phyloP scores from a whole-genome alignment of 1,140 invertebrate genomes.

The Ditylenchus dipsaci region DNA sequence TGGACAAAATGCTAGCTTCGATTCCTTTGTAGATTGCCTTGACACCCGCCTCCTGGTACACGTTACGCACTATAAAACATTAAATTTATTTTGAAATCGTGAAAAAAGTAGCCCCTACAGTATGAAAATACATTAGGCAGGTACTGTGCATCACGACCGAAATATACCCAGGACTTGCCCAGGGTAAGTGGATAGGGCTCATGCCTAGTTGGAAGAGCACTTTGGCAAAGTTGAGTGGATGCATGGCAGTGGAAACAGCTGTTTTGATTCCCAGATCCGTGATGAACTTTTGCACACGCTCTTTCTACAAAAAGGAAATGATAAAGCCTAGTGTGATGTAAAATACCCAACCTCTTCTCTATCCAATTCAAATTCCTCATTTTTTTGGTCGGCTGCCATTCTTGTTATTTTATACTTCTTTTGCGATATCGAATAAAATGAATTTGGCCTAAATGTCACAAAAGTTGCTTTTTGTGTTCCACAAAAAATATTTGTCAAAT shows the following conservation, averaged over 20 bases:
- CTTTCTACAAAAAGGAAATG: slow-evolving; percentile 12
- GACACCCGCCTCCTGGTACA: slow-evolving; percentile 34
- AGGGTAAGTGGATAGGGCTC: slow-evolving; percentile 51
- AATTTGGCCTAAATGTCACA: no score
- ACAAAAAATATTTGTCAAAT: no score
- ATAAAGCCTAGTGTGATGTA: slow-evolving; percentile 3
- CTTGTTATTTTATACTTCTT: no score
- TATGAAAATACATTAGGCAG: slow-evolving; percentile 50
- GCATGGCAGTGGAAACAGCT: slow-evolving; percentile 21
- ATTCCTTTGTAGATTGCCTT: slow-evolving; percentile 33
- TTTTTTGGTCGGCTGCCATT: no score
- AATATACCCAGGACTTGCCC: slow-evolving; percentile 40
- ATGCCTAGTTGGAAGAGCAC: slow-evolving; percentile 53
- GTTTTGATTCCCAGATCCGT: slow-evolving; percentile 34
- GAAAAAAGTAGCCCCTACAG: slow-evolving; percentile 21
- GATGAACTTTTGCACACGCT: slow-evolving; percentile 15
- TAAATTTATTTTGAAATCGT: background rate
- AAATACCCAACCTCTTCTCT: background rate
- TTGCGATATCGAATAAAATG: no score
- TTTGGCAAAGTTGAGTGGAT: slow-evolving; percentile 49
- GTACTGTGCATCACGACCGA: slow-evolving; percentile 51
- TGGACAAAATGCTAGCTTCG: slow-evolving; percentile 29
- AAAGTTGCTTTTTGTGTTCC: no score
- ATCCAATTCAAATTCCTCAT: background rate
- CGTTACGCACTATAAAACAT: slow-evolving; percentile 27